A percentile compares a stretch with the other conserved stretches of the same genome.
Evolutionary conservation across 2,113 vertebrate species (phyloP).

Genomic region (Pheucticus melanocephalus): DNA sequence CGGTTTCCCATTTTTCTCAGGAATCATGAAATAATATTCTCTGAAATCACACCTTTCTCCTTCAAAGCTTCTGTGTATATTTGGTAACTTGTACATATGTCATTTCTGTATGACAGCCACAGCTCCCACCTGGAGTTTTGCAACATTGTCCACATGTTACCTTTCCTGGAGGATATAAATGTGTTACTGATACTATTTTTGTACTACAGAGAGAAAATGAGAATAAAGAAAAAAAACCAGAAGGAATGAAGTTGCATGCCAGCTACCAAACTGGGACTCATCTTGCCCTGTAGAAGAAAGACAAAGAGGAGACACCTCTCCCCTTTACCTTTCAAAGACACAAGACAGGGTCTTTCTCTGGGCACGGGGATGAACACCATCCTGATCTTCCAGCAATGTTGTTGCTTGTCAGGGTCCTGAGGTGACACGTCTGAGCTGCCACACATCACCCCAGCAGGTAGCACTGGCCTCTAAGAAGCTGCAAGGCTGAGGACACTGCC

Average conservation of each 20-base stretch:
- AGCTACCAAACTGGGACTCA: constrained; percentile 23
- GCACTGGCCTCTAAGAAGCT: neutral
- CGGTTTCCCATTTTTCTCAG: constrained; percentile 55
- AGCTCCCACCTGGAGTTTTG: constrained; percentile 82
- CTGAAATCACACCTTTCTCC: constrained; percentile 78
- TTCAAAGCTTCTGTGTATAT: constrained; percentile 78
- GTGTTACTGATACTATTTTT: constrained; percentile 78
- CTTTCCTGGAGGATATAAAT: constrained; percentile 75
- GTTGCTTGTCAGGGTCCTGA: neutral
- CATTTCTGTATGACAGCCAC: constrained; percentile 80
- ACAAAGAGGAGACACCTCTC: neutral
- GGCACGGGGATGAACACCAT: neutral
- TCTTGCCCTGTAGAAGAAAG: neutral
- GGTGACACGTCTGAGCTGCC: rapidly evolving
- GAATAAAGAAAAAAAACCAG: constrained; percentile 33
- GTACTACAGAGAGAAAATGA: constrained; percentile 60
- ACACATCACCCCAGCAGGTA: neutral
- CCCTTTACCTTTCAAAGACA: neutral
- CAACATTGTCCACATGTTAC: constrained; percentile 81
- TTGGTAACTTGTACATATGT: constrained; percentile 81
- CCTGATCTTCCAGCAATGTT: neutral
- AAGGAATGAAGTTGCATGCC: constrained; percentile 65
- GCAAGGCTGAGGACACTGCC: neutral
- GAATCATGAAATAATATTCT: constrained; percentile 68
- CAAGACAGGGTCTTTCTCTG: neutral